phyloP scores from a whole-genome alignment of 2,888 invertebrate genomes.

The Drosophila prostipennis region DNA sequence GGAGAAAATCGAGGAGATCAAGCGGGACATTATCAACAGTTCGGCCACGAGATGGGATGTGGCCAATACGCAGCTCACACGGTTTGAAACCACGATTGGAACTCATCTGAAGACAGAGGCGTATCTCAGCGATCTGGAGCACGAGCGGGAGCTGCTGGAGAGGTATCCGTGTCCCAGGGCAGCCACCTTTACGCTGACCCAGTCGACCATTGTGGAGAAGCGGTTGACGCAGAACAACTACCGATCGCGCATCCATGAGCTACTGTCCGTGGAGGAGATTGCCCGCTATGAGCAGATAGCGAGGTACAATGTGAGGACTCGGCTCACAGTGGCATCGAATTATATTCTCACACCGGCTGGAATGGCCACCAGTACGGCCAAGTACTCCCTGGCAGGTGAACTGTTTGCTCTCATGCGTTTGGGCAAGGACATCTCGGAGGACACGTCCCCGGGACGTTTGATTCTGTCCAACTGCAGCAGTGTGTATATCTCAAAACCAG shows the following conservation, averaged over 20 bases:
- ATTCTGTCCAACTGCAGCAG: slow-evolving; percentile 91
- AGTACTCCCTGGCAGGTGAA: slow-evolving; percentile 91
- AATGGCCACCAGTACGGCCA: slow-evolving; percentile 89
- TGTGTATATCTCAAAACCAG: slow-evolving; percentile 86
- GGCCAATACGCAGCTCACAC: slow-evolving; percentile 85
- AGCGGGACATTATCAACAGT: slow-evolving; percentile 87
- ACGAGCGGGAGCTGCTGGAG: slow-evolving; percentile 86
- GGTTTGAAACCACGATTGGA: slow-evolving; percentile 86
- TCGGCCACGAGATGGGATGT: slow-evolving; percentile 87
- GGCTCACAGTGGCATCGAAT: slow-evolving; percentile 87
- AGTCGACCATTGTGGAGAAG: slow-evolving; percentile 88
- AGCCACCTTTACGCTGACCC: slow-evolving; percentile 88
- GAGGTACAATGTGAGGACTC: slow-evolving; percentile 88
- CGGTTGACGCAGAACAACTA: slow-evolving; percentile 89
- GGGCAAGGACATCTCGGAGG: slow-evolving; percentile 91
- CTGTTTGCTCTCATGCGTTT: slow-evolving; percentile 90
- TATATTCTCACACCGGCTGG: slow-evolving; percentile 89
- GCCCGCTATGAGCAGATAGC: slow-evolving; percentile 89
- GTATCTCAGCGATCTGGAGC: slow-evolving; percentile 84
- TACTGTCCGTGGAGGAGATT: slow-evolving; percentile 91
- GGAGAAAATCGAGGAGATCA: slow-evolving; percentile 87
- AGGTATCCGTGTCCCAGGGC: slow-evolving; percentile 89
- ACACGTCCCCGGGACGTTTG: slow-evolving; percentile 91
- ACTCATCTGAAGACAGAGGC: slow-evolving; percentile 85
- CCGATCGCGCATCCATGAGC: slow-evolving; percentile 89